Conservation (phyloP, 2,797 vertebrate genomes). For the Sus cebifrons region DNA sequence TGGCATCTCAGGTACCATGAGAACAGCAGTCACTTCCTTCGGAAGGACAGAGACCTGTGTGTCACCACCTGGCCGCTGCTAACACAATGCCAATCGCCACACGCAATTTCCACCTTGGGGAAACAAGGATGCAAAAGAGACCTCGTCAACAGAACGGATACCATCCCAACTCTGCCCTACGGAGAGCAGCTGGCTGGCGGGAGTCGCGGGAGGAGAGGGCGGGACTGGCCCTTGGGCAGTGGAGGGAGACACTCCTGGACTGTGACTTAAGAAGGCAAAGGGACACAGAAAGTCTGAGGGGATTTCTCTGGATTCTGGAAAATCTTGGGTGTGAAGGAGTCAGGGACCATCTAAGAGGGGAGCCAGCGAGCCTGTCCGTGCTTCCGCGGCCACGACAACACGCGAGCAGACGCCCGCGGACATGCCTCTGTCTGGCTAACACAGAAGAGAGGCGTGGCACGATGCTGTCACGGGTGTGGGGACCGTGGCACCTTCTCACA, state of each 20-base stretch:
- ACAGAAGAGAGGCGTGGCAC: not conserved
- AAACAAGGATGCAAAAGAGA: conserved; percentile 10
- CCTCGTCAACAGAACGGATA: conserved; percentile 10
- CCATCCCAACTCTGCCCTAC: not conserved
- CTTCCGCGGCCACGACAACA: not conserved
- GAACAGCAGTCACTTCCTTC: not conserved
- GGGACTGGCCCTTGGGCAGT: not conserved
- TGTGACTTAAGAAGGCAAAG: not conserved
- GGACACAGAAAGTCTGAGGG: not conserved
- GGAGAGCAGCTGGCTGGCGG: not conserved
- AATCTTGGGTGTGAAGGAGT: not conserved
- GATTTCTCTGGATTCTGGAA: conserved; percentile 1
- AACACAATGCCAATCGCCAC: not conserved
- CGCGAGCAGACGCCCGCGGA: not conserved
- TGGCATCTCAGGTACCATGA: not conserved
- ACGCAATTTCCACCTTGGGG: conserved; percentile 32
- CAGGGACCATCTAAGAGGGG: not conserved
- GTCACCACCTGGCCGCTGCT: conserved; percentile 16
- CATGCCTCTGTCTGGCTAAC: not conserved
- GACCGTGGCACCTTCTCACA: not conserved
- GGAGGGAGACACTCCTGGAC: fast-evolving
- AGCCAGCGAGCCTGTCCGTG: not conserved
- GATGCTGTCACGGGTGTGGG: not conserved
- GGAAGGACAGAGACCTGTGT: not conserved
- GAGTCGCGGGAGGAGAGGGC: not conserved